Evolutionary conservation across 2,113 vertebrate genomes (phyloP), one percentile per base, ranked within the genome.

Genomic region (Psilopsiagon aurifrons): DNA sequence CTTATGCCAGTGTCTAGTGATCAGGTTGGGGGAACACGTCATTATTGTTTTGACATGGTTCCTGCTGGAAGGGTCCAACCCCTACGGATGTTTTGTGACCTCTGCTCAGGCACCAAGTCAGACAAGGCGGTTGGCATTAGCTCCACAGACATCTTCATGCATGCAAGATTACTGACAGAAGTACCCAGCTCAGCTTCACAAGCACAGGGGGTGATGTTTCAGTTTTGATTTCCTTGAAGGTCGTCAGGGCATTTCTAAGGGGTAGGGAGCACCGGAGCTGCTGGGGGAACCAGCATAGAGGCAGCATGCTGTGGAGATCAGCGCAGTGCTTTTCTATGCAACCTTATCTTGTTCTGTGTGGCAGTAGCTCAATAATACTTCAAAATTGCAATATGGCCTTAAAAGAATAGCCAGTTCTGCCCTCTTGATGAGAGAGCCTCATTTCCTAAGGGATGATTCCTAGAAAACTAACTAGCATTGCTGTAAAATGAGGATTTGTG

Each of bases 311-410:
- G 11, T 5, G 37, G 19, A 12, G 46, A 17, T 63, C 25, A 16
- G 55, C 23, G 0, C 35, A 0, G 2, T 44, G 44, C 52, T 68
- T 1, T 43, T 10, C 46, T 6, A 10, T 1, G 59, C 0, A 2
- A 70, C 20, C 71, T 52, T 17, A 62, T 29, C 23, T 11, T 0
- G 0, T 12, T 41, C 33, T 5, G 19, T 6, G 35, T 7, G 37
- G 16, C 67, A 29, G 29, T 0, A 44, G 13, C 69, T 81, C 31
- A 11, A 49, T 43, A 7, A 33, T 1, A 6, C 39, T 27, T 27
- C 66, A 15, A 4, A 70, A 27, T 0, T 35, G 60, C 51, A 33
- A 0, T 4, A 2, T 19, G 77, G 73, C 54, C 60, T 70, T 54
- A 8, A 28, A 57, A 33, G 57, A 35, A 35, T 2, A 66, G 75